Conservation (phyloP, 1,140 invertebrate species). For the Listronotus oregonensis region DNA sequence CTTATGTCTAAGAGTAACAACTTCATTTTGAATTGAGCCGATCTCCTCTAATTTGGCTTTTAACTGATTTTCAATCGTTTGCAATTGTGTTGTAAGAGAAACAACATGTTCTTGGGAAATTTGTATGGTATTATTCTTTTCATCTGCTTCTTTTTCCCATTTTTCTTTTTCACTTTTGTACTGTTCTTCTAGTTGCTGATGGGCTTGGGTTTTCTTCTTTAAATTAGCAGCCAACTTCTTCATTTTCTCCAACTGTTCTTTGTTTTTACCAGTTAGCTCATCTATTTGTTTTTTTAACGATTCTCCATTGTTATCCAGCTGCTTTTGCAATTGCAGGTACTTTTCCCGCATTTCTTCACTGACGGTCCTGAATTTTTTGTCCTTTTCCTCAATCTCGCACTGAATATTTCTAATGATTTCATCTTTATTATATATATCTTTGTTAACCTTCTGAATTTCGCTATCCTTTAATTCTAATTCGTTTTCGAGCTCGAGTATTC, state of each 20-base stretch:
- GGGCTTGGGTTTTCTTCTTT: conserved; percentile 70
- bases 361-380: conserved; percentile 63
- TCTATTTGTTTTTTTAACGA: conserved; percentile 56
- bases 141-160: conserved; percentile 50
- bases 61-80: conserved; percentile 46
- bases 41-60: conserved; percentile 47
- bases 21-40: conserved; percentile 24
- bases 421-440: conserved; percentile 48
- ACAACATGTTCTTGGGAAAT: conserved; percentile 51
- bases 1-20: conserved; percentile 20
- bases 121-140: conserved; percentile 54
- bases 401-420: conserved; percentile 54
- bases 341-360: conserved; percentile 55
- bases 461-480: conserved; percentile 37
- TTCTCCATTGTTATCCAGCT: conserved; percentile 47
- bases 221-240: conserved; percentile 76
- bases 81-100: conserved; percentile 46
- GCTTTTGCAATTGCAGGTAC: conserved; percentile 55
- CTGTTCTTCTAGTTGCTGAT: conserved; percentile 67
- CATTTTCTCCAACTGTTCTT: conserved; percentile 71
- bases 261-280: conserved; percentile 55
- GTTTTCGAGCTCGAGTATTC: conserved; percentile 47
- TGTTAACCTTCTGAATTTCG: conserved; percentile 44
- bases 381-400: conserved; percentile 59
- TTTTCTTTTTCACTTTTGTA: conserved; percentile 52